phyloP scores from a whole-genome alignment of 2,113 vertebrate species.

The Pelvicachromis taeniatus region DNA sequence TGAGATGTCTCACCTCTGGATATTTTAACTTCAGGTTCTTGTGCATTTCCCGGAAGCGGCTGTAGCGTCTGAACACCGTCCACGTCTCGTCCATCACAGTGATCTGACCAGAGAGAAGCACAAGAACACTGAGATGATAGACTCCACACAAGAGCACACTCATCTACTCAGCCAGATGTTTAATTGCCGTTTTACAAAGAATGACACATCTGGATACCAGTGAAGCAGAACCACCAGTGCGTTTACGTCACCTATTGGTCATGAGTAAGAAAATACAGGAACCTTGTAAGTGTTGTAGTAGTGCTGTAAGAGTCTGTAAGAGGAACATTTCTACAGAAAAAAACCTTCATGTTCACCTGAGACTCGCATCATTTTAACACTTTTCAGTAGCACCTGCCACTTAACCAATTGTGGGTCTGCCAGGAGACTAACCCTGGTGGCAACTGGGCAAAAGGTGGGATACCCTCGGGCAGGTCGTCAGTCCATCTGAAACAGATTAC shows the following conservation, averaged over 20 bases:
- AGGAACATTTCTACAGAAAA: background rate
- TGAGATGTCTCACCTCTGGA: conserved; percentile 59
- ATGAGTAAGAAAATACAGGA: background rate
- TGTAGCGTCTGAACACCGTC: conserved; percentile 76
- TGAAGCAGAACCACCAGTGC: background rate
- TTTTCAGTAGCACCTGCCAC: background rate
- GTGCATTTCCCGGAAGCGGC: conserved; percentile 77
- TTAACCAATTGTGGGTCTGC: background rate
- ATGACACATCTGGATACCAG: background rate
- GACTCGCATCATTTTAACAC: background rate
- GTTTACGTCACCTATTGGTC: background rate
- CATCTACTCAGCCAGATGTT: background rate
- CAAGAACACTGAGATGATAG: background rate
- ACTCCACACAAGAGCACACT: background rate
- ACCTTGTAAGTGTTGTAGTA: too few species aligned
- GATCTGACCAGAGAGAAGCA: background rate
- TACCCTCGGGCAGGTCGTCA: background rate
- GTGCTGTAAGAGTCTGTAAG: background rate
- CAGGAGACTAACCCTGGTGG: background rate
- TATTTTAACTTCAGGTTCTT: conserved; percentile 67
- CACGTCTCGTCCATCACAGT: conserved; percentile 68
- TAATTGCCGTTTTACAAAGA: fast-evolving
- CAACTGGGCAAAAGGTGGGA: background rate
- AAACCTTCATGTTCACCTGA: background rate
- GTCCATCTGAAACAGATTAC: background rate